A percentile compares a stretch with the other conserved stretches of the same genome.
These are phyloP conservation scores for Ptychodera flava DNA, from an alignment of 35 echinoderm and acorn worm species.

Conservation along the genomic window DNA sequence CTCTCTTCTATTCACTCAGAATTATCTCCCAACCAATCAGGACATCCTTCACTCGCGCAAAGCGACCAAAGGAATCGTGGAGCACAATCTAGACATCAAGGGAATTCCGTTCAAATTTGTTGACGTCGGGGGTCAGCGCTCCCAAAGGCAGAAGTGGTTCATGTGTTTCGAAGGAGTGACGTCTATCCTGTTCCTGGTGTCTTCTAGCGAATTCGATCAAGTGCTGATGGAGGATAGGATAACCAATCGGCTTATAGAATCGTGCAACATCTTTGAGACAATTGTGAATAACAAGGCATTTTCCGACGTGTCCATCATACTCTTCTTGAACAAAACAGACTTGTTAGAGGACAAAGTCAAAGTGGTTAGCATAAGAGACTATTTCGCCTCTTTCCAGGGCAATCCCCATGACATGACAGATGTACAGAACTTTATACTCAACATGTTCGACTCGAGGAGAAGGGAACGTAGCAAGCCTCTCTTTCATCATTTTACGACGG, in stretches of 20 bases:
- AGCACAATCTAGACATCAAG: constrained; percentile 80
- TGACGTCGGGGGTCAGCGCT: constrained; percentile 94
- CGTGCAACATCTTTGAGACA: constrained; percentile 99
- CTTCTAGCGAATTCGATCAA: constrained; percentile 97
- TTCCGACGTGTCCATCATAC: constrained; percentile 76
- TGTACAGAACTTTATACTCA: constrained; percentile 88
- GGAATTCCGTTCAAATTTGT: constrained; percentile 88
- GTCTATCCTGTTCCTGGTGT: constrained; percentile 94
- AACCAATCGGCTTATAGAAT: constrained; percentile 93
- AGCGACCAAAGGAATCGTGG: constrained; percentile 90
- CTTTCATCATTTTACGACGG: constrained; percentile 97
- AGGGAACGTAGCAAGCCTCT: constrained; percentile 69
- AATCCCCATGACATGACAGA: constrained; percentile 45
- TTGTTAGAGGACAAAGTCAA: constrained; percentile 81
- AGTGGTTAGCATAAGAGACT: constrained; percentile 80
- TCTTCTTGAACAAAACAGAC: constrained; percentile 98
- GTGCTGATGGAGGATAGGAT: constrained; percentile 97
- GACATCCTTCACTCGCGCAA: constrained; percentile 92
- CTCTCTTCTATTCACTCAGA: no score
- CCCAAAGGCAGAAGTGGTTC: constrained; percentile 98
- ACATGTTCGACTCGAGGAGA: constrained; percentile 87
- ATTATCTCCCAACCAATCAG: constrained; percentile 53
- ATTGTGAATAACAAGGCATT: constrained; percentile 99
- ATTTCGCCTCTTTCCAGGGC: constrained; percentile 72
- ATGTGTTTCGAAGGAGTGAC: constrained; percentile 97